These are phyloP conservation scores for Anhinga rufa DNA, from an alignment of 2,113 vertebrate species.

Conservation along the genomic window DNA sequence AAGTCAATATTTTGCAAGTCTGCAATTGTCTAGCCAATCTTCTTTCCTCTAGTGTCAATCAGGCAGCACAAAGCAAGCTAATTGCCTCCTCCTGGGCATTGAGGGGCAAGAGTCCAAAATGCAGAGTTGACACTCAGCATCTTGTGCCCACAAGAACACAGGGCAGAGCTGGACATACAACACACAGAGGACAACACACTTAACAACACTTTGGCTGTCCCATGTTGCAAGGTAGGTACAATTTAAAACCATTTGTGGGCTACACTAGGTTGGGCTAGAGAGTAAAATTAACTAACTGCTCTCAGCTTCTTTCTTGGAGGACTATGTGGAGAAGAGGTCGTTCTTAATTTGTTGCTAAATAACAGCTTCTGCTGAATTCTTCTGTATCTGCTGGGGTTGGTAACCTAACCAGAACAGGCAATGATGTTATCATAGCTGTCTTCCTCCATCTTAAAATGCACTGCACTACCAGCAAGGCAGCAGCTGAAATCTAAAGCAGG, in stretches of 20 bases:
- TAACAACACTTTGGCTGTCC: neutral
- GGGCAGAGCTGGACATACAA: neutral
- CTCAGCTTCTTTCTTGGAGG: neutral
- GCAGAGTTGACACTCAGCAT: neutral
- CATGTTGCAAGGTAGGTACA: neutral
- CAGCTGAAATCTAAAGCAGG: neutral
- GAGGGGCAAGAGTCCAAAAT: neutral
- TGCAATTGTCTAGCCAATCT: neutral
- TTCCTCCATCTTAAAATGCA: neutral
- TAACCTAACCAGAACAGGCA: neutral
- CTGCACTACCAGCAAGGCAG: neutral
- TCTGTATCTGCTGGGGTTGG: neutral
- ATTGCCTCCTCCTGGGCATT: neutral
- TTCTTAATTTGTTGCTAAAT: neutral
- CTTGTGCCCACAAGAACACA: neutral
- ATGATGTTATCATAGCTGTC: neutral
- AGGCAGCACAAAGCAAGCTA: neutral
- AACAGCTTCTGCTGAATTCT: neutral
- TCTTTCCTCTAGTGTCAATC: neutral
- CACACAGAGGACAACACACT: neutral
- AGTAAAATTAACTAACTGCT: neutral
- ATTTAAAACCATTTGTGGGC: neutral
- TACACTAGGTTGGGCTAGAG: neutral
- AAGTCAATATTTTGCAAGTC: neutral
- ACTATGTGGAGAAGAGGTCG: neutral